phyloP scores from a whole-genome alignment of 2,113 vertebrate genomes.

The Spea bombifrons region DNA sequence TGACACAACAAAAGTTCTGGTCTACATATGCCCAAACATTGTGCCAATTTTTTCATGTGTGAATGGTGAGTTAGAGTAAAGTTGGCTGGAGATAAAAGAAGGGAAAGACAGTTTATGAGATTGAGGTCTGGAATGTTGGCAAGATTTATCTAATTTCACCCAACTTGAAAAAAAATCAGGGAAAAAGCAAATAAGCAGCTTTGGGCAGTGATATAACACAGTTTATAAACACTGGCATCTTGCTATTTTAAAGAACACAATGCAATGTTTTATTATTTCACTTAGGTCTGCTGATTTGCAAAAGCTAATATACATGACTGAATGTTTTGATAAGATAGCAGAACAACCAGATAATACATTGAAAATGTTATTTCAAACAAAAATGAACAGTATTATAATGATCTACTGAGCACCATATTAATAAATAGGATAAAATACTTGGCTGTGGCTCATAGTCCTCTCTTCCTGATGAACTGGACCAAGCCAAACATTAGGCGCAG shows the following conservation, averaged over 20 bases:
- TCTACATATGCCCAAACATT: constrained; percentile 24
- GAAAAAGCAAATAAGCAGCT: background rate
- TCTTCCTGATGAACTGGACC: no score
- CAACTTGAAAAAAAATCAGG: constrained; percentile 6
- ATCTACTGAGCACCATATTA: no score
- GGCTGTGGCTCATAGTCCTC: no score
- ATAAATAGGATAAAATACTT: no score
- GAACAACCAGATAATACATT: no score
- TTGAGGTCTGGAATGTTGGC: constrained; percentile 36
- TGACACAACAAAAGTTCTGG: constrained; percentile 19
- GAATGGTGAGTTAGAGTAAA: constrained; percentile 35
- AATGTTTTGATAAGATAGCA: no score
- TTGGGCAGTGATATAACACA: constrained; percentile 30
- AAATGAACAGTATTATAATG: no score
- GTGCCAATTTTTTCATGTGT: constrained; percentile 41
- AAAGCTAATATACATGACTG: no score
- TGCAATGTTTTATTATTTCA: background rate
- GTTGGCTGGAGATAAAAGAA: constrained; percentile 32
- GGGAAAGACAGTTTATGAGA: constrained; percentile 12
- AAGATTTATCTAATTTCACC: constrained; percentile 4
- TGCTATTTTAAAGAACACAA: background rate
- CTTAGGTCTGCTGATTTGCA: no score
- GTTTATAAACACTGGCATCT: constrained; percentile 25
- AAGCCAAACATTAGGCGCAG: no score
- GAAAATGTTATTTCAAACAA: no score